These are phyloP conservation scores for Galeopterus variegatus DNA, from an alignment of 2,113 vertebrate genomes.

Conservation along the genomic window DNA sequence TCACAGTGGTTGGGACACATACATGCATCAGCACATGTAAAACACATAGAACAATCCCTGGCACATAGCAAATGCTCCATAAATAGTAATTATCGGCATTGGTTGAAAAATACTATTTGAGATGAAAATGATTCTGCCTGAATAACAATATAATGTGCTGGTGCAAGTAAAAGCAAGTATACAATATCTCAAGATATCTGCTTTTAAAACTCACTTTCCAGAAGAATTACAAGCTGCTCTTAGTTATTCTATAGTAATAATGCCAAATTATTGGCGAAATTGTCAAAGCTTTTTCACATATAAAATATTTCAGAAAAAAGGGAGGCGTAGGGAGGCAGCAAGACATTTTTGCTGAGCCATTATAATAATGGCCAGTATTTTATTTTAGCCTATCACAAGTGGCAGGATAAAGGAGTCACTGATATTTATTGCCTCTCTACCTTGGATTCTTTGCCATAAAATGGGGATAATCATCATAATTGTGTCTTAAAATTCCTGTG, in stretches of 20 bases:
- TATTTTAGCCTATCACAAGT: background rate
- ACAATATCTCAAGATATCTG: constrained; percentile 26
- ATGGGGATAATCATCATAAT: background rate
- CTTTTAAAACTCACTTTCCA: constrained; percentile 51
- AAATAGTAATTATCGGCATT: background rate
- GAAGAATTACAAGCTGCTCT: background rate
- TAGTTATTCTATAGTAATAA: constrained; percentile 3
- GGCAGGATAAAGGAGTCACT: background rate
- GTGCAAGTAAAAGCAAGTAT: constrained; percentile 6
- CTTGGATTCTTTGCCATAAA: constrained; percentile 29
- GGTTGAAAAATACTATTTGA: constrained; percentile 5
- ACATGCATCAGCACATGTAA: background rate
- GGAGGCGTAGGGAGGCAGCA: background rate
- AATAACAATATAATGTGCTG: constrained; percentile 10
- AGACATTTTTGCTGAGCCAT: constrained; percentile 18
- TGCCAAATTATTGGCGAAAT: constrained; percentile 1
- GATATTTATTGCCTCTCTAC: background rate
- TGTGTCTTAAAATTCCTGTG: background rate
- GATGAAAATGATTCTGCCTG: background rate
- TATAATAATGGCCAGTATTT: constrained; percentile 25
- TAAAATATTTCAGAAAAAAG: background rate
- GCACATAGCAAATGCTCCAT: background rate
- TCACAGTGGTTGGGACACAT: background rate
- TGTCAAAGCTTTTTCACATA: constrained; percentile 32
- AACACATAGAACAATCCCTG: background rate